Percentiles rank a stretch among this genome's conserved stretches.
Conservation (phyloP, 2,113 vertebrate genomes). For the Eretmodus cyanostictus region DNA sequence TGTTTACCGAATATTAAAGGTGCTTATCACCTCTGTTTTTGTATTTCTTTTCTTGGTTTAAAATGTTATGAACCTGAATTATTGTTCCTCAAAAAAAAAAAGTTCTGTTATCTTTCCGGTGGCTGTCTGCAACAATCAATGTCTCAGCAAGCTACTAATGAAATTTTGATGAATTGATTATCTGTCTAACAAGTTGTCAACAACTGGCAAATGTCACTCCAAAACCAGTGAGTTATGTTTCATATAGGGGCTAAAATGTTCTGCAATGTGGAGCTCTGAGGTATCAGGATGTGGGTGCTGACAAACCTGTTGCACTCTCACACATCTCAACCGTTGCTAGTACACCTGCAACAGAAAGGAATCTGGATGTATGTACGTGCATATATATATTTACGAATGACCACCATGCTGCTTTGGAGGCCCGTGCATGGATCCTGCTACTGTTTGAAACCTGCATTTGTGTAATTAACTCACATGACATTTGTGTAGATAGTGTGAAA, state of each 20-base stretch:
- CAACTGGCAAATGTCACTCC: neutral
- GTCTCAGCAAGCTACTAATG: neutral
- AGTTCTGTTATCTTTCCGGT: neutral
- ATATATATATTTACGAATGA: neutral
- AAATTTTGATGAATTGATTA: neutral
- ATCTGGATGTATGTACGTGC: rapidly evolving
- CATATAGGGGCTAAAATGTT: neutral
- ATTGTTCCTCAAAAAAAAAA: neutral
- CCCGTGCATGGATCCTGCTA: neutral
- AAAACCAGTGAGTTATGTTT: neutral
- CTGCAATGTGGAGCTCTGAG: rapidly evolving
- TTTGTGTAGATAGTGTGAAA: neutral
- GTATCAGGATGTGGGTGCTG: neutral
- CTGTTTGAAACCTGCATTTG: neutral
- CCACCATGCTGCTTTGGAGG: rapidly evolving
- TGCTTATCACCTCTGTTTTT: rapidly evolving
- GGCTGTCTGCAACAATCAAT: neutral
- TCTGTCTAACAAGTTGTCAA: neutral
- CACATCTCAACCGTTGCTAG: neutral
- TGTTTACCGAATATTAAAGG: rapidly evolving
- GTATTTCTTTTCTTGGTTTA: neutral
- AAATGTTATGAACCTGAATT: neutral
- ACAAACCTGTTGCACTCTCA: neutral
- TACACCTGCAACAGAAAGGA: neutral
- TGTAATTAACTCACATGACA: neutral